These are phyloP conservation scores for Cephus rjabovi DNA, from an alignment of 2,888 invertebrate genomes.

Conservation along the genomic window DNA sequence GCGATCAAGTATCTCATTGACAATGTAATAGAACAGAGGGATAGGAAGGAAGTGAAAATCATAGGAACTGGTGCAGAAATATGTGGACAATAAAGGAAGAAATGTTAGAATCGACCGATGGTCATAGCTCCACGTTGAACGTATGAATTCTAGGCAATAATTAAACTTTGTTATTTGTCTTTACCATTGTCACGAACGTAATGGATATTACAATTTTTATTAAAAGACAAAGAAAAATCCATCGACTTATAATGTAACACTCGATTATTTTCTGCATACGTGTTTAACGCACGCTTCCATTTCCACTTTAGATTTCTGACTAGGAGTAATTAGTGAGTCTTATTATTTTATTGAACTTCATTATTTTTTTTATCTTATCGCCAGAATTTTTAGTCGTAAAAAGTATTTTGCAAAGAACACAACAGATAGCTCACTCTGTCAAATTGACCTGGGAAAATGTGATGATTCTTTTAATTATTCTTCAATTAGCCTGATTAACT, in stretches of 20 bases:
- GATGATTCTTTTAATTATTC: neutral
- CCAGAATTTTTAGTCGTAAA: neutral
- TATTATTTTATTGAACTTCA: neutral
- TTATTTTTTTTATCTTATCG: neutral
- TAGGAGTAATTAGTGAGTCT: neutral
- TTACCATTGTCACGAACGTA: conserved; percentile 50
- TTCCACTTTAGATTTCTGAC: neutral
- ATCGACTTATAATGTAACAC: neutral
- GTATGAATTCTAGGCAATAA: conserved; percentile 41
- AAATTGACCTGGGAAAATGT: neutral
- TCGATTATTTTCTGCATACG: neutral
- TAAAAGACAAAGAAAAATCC: conserved; percentile 30
- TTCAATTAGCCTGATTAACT: neutral
- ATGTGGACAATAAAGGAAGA: neutral
- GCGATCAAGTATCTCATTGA: neutral
- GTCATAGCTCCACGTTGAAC: neutral
- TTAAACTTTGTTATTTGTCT: conserved; percentile 48
- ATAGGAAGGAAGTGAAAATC: neutral
- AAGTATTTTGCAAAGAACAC: neutral
- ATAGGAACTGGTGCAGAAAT: neutral
- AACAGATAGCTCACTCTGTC: neutral
- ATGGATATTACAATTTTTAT: conserved; percentile 51
- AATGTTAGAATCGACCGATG: neutral
- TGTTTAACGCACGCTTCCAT: neutral
- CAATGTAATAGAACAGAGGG: neutral